phyloP scores from a whole-genome alignment of 1,140 invertebrate species.

The Camponotus floridanus region DNA sequence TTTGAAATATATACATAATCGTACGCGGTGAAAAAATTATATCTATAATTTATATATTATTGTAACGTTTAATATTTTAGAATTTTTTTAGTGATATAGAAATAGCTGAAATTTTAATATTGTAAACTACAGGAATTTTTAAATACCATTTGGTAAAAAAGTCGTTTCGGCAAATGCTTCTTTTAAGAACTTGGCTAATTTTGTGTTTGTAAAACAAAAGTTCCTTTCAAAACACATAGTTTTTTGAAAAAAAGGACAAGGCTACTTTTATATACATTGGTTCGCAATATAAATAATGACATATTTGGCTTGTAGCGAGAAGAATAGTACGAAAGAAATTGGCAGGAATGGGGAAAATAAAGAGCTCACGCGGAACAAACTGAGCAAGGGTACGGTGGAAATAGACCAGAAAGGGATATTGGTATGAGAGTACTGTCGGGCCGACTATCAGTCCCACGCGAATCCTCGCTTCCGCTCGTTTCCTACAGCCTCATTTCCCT shows the following conservation, averaged over 20 bases:
- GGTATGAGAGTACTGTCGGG: conserved; percentile 23
- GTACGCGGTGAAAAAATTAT: not conserved
- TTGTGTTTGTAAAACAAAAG: conserved; percentile 7
- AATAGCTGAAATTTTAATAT: not conserved
- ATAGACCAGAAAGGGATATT: conserved; percentile 52
- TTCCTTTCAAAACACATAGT: not conserved
- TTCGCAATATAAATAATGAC: conserved; percentile 46
- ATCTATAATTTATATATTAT: not conserved
- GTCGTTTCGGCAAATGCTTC: not conserved
- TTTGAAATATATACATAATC: too few relatives aligned
- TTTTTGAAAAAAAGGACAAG: not conserved
- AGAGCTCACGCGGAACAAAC: conserved; percentile 36
- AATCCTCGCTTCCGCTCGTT: conserved; percentile 68
- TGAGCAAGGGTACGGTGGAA: conserved; percentile 42
- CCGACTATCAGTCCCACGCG: conserved; percentile 65
- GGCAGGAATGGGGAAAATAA: not conserved
- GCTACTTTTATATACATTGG: conserved; percentile 2
- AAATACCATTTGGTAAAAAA: not conserved
- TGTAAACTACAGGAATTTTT: not conserved
- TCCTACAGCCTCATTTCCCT: conserved; percentile 71
- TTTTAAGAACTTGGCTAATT: conserved; percentile 7
- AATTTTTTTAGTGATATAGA: conserved; percentile 14
- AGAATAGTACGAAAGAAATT: not conserved
- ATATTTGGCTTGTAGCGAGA: conserved; percentile 22
- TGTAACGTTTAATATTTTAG: not conserved